Percentiles rank a stretch among this genome's conserved stretches.
phyloP scores from a whole-genome alignment of 2,888 invertebrate genomes.

The Labia minor region DNA sequence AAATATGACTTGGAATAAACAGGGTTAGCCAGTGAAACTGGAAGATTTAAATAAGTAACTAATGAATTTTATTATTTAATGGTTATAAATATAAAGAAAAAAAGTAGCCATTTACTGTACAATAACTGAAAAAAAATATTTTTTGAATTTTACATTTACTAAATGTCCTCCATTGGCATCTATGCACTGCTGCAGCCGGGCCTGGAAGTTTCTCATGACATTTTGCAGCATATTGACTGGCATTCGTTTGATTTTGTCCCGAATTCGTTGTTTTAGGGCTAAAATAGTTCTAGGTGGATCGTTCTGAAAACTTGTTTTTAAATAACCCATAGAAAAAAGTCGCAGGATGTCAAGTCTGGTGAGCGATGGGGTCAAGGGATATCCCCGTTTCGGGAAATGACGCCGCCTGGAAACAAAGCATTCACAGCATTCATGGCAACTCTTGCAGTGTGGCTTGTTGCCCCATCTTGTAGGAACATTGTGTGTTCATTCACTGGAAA shows the following conservation, averaged over 20 bases:
- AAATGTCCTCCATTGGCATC: constrained; percentile 13
- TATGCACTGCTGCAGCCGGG: neutral
- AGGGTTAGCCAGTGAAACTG: no score
- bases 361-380: constrained; percentile 25
- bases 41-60: no score
- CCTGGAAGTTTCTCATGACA: constrained; percentile 21
- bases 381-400: constrained; percentile 25
- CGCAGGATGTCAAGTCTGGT: constrained; percentile 25
- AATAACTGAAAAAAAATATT: no score
- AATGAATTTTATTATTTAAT: no score
- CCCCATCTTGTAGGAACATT: no score
- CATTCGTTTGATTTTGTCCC: constrained; percentile 21
- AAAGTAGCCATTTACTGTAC: no score
- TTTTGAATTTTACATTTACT: no score
- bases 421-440: constrained; percentile 23
- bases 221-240: constrained; percentile 21
- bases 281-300: constrained; percentile 18
- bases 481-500: no score
- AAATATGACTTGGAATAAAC: no score
- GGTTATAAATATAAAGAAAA: no score
- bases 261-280: constrained; percentile 21
- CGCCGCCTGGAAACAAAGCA: constrained; percentile 23
- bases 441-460: constrained; percentile 24
- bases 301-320: constrained; percentile 25
- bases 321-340: constrained; percentile 27